A percentile compares a stretch with the other conserved stretches of the same genome.
Evolutionary conservation across 2,888 invertebrate genomes (phyloP).

Genomic region (Abrostola triplasia): DNA sequence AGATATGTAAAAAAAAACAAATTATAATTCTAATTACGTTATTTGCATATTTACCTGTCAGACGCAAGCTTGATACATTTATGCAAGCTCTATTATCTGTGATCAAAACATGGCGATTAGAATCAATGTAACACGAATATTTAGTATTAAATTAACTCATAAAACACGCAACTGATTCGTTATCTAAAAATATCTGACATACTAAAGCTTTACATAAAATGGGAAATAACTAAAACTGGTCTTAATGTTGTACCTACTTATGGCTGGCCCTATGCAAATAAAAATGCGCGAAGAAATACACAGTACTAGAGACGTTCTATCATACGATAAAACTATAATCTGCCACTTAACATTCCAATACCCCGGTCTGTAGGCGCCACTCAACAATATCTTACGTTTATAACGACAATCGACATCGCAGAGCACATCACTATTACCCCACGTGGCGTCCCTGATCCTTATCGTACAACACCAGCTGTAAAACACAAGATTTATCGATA

Average conservation of each 20-base stretch:
- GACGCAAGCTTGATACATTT: constrained; percentile 24
- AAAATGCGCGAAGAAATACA: constrained; percentile 26
- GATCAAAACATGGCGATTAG: constrained; percentile 39
- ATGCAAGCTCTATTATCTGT: constrained; percentile 28
- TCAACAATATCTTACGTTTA: constrained; percentile 46
- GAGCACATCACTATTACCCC: constrained; percentile 77
- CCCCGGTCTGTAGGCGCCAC: constrained; percentile 53
- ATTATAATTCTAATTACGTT: constrained; percentile 8
- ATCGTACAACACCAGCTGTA: constrained; percentile 84
- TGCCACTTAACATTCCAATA: constrained; percentile 49
- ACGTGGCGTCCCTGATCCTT: constrained; percentile 85
- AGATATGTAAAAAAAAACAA: constrained; percentile 17
- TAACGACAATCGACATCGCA: constrained; percentile 51
- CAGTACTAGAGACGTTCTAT: constrained; percentile 37
- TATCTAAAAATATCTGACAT: constrained; percentile 30
- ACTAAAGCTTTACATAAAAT: constrained; percentile 12
- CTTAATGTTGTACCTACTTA: constrained; percentile 18
- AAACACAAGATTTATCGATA: constrained; percentile 87
- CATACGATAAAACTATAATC: constrained; percentile 45
- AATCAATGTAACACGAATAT: constrained; percentile 30
- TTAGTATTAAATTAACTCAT: constrained; percentile 44
- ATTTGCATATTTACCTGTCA: constrained; percentile 29
- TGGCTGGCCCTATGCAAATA: constrained; percentile 24
- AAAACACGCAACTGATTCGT: constrained; percentile 27
- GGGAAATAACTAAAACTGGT: constrained; percentile 12